Conservation (phyloP, 2,797 vertebrate genomes). For the Trachops cirrhosus region DNA sequence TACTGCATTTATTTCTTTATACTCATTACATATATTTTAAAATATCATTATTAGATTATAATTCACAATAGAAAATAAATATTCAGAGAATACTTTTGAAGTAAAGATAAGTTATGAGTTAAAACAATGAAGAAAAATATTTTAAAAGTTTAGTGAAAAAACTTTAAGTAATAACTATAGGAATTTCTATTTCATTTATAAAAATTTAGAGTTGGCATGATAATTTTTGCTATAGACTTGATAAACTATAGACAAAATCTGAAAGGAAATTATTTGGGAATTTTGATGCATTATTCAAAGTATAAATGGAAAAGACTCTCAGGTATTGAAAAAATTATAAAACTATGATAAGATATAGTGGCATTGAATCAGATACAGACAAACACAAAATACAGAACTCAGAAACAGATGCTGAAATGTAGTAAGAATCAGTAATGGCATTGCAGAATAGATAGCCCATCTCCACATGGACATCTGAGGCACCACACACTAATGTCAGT, state of each 20-base stretch:
- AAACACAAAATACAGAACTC: background rate
- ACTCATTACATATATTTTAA: background rate
- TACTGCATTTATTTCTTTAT: background rate
- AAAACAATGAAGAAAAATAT: background rate
- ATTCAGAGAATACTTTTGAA: background rate
- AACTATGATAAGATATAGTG: background rate
- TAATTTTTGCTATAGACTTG: background rate
- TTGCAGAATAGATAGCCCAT: background rate
- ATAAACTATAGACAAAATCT: background rate
- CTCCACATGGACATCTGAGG: background rate
- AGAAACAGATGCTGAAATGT: background rate
- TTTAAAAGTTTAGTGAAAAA: background rate
- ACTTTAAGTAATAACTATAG: background rate
- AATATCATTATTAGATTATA: background rate
- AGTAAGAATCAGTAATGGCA: background rate
- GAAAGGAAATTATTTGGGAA: background rate
- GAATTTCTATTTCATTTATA: background rate
- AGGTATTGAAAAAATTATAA: background rate
- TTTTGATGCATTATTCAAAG: background rate
- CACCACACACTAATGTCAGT: background rate
- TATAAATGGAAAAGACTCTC: background rate
- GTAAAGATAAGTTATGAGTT: background rate
- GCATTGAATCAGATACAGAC: background rate
- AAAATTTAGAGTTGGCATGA: background rate
- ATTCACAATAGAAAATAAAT: background rate